phyloP scores from a whole-genome alignment of 1,140 invertebrate species.

The Oscheius sp. region DNA sequence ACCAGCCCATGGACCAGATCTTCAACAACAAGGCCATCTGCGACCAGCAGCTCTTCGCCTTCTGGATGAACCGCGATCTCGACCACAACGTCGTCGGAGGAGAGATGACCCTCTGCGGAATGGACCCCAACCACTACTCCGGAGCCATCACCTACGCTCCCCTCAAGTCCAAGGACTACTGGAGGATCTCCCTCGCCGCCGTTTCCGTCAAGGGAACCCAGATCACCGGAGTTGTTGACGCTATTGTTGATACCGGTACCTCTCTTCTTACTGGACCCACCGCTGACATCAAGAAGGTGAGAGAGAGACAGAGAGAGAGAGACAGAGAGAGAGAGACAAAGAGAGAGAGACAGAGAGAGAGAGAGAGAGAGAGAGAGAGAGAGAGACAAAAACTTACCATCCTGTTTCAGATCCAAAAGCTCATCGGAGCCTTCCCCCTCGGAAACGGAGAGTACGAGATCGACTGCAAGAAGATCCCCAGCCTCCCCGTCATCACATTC shows the following conservation, averaged over 20 bases:
- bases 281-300: constrained; percentile 75
- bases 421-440: neutral
- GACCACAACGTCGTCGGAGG: constrained; percentile 49
- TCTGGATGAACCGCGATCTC: constrained; percentile 74
- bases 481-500: constrained; percentile 77
- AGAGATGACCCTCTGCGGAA: constrained; percentile 61
- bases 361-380: neutral
- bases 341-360: too few species aligned
- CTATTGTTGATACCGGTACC: constrained; percentile 95
- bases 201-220: constrained; percentile 42
- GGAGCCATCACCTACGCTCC: constrained; percentile 81
- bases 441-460: constrained; percentile 60
- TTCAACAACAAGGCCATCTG: constrained; percentile 70
- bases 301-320: too few species aligned
- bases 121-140: constrained; percentile 56
- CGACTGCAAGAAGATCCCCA: constrained; percentile 61
- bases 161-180: constrained; percentile 83
- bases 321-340: too few species aligned
- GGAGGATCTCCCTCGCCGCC: constrained; percentile 90
- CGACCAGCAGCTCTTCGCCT: constrained; percentile 82
- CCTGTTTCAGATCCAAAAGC: constrained; percentile 64
- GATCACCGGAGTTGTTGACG: constrained; percentile 64
- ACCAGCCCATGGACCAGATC: constrained; percentile 68
- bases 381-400: constrained; percentile 56
- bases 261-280: constrained; percentile 86